Conservation (phyloP, 2,888 invertebrate genomes). For the Bibio marci region DNA sequence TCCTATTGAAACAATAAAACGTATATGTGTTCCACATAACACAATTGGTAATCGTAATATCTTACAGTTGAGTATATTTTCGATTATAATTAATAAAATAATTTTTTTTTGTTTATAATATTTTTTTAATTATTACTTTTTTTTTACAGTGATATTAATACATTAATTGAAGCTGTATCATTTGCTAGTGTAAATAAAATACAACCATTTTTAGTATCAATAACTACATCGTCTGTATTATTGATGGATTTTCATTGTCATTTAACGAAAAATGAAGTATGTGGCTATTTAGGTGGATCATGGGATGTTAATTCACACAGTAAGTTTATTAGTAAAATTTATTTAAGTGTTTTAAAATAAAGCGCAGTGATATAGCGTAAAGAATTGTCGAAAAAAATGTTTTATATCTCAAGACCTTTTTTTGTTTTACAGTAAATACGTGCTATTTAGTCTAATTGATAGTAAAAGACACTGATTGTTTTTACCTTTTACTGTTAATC, state of each 20-base stretch:
- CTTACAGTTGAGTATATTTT: conserved; percentile 46
- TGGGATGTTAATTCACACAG: conserved; percentile 92
- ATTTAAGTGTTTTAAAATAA: no score
- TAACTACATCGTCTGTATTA: conserved; percentile 72
- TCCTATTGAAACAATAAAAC: conserved; percentile 39
- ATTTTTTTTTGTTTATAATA: not conserved
- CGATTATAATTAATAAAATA: no score
- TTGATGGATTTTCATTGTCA: conserved; percentile 89
- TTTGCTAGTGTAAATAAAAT: conserved; percentile 78
- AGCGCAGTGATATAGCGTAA: no score
- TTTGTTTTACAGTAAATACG: no score
- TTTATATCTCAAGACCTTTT: not conserved
- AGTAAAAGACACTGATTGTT: no score
- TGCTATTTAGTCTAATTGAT: no score
- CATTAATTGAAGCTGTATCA: conserved; percentile 74
- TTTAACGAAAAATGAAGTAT: conserved; percentile 82
- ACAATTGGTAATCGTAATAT: conserved; percentile 56
- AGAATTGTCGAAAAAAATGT: no score
- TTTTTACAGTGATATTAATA: conserved; percentile 67
- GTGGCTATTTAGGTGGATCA: conserved; percentile 87
- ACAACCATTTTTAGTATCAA: conserved; percentile 79
- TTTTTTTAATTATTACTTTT: not conserved
- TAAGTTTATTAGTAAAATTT: conserved; percentile 32
- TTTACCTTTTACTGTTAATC: conserved; percentile 2
- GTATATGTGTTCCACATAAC: conserved; percentile 58